A percentile compares a stretch with the other conserved stretches of the same genome.
phyloP scores from a whole-genome alignment of 2,113 vertebrate species.

The Xiphophorus hellerii region DNA sequence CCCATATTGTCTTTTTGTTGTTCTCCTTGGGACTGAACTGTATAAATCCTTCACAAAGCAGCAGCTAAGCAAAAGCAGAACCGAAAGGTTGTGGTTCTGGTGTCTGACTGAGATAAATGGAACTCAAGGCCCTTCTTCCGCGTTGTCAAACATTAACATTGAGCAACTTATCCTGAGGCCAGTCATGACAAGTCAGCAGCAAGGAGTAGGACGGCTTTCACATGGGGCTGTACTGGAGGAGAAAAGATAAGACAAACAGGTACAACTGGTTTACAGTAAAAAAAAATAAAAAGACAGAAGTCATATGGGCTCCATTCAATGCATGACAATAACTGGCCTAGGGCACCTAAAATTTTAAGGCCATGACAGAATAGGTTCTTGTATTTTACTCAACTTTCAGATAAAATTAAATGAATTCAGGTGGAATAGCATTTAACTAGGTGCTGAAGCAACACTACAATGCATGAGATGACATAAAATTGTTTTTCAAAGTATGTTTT shows the following conservation, averaged over 20 bases:
- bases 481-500: background rate
- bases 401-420: background rate
- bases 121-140: conserved; percentile 63
- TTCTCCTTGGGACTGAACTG: conserved; percentile 4
- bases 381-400: background rate
- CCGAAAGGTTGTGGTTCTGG: conserved; percentile 34
- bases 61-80: conserved; percentile 37
- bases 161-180: conserved; percentile 63
- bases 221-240: conserved; percentile 16
- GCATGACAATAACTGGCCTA: conserved; percentile 1
- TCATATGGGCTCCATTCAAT: conserved; percentile 4
- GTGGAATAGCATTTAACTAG: background rate
- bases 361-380: background rate
- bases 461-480: background rate
- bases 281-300: conserved; percentile 9
- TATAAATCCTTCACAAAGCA: conserved; percentile 28
- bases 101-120: conserved; percentile 28
- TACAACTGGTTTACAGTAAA: conserved; percentile 73
- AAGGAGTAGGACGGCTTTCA: conserved; percentile 59
- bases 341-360: background rate
- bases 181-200: conserved; percentile 68
- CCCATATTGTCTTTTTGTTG: conserved; percentile 65
- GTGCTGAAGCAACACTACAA: background rate
- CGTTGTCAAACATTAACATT: conserved; percentile 79
- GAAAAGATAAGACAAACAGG: conserved; percentile 66